These are phyloP conservation scores for Macquaria australasica DNA, from an alignment of 2,113 vertebrate species.

Conservation along the genomic window DNA sequence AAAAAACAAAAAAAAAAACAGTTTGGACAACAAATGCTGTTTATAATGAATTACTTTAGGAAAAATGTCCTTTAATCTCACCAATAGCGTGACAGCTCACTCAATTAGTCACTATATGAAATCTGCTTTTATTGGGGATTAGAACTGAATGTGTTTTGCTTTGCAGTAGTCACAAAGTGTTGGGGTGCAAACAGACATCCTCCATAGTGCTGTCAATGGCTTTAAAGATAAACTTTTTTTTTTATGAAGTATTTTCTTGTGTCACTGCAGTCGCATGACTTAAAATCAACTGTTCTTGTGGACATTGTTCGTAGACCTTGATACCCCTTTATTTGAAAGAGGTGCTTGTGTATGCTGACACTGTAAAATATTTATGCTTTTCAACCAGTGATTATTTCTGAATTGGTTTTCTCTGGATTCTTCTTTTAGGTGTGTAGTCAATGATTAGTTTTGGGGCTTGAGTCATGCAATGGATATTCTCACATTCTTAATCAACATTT, in stretches of 20 bases:
- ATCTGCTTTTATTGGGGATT: conserved; percentile 76
- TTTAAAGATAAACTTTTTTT: conserved; percentile 82
- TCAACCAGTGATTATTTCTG: conserved; percentile 75
- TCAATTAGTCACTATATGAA: conserved; percentile 73
- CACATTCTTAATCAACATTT: conserved; percentile 65
- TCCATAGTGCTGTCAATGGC: conserved; percentile 80
- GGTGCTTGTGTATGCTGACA: conserved; percentile 85
- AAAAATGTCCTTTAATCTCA: conserved; percentile 70
- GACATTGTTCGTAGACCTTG: conserved; percentile 84
- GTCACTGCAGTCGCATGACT: conserved; percentile 87
- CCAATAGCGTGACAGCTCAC: conserved; percentile 72
- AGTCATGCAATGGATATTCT: conserved; percentile 78
- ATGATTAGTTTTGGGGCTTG: conserved; percentile 79
- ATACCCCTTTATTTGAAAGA: conserved; percentile 78
- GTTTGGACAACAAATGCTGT: conserved; percentile 68
- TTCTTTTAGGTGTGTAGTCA: conserved; percentile 82
- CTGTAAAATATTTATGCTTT: conserved; percentile 85
- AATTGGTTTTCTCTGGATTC: conserved; percentile 79
- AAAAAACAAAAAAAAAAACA: conserved; percentile 53
- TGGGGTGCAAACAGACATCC: conserved; percentile 63
- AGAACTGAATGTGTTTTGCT: conserved; percentile 79
- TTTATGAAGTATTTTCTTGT: conserved; percentile 82
- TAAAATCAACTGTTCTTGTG: conserved; percentile 84
- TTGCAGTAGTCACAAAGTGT: conserved; percentile 79
- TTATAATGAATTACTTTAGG: conserved; percentile 77